These are phyloP conservation scores for Peribatodes rhomboidaria DNA, from an alignment of 2,888 invertebrate genomes.

Conservation along the genomic window DNA sequence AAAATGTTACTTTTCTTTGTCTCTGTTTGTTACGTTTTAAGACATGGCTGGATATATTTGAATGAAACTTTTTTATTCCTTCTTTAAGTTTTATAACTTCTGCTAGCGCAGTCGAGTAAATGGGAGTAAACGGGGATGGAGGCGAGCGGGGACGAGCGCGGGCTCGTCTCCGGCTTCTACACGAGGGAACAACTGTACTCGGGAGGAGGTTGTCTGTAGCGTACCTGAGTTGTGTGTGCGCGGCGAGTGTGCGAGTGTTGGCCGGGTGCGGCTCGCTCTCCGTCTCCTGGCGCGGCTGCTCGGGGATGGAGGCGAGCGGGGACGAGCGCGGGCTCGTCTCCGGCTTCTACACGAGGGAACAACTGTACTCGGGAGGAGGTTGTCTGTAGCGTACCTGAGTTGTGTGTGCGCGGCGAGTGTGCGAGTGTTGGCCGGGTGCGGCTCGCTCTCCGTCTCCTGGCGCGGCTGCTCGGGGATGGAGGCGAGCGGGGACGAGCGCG, in stretches of 20 bases:
- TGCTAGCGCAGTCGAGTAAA: too few relatives aligned
- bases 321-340: constrained; percentile 69
- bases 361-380: constrained; percentile 3
- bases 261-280: constrained; percentile 62
- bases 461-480: constrained; percentile 68
- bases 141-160: constrained; percentile 63
- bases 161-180: constrained; percentile 62
- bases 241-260: constrained; percentile 55
- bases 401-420: constrained; percentile 57
- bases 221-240: constrained; percentile 62
- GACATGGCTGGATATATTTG: too few relatives aligned
- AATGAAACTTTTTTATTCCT: too few relatives aligned
- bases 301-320: constrained; percentile 65
- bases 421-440: constrained; percentile 58
- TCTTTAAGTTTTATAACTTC: too few relatives aligned
- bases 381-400: constrained; percentile 54
- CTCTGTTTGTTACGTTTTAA: too few relatives aligned
- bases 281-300: constrained; percentile 64
- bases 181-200: constrained; percentile 3
- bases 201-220: not conserved
- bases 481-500: constrained; percentile 63
- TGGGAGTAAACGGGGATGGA: constrained; percentile 70
- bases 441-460: constrained; percentile 62
- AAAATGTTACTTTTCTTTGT: too few relatives aligned
- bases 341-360: constrained; percentile 34